A percentile compares a stretch with the other conserved stretches of the same genome.
Conservation (phyloP, 2,888 invertebrate genomes). For the Leuctra nigra region DNA sequence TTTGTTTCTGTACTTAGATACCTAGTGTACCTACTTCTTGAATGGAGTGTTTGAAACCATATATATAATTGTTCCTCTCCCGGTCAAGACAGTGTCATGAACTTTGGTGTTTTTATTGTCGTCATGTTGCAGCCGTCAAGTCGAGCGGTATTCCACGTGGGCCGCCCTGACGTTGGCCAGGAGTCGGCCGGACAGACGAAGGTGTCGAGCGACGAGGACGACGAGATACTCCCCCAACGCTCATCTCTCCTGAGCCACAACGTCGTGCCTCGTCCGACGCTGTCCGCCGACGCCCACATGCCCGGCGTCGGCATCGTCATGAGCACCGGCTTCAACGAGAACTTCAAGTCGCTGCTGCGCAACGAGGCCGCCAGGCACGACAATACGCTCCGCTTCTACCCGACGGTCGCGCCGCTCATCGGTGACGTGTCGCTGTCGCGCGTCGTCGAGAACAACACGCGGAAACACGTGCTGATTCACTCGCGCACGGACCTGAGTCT, state of each 20-base stretch:
- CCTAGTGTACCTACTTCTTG: no score
- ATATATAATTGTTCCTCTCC: no score
- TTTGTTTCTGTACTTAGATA: no score
- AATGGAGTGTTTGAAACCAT: no score
- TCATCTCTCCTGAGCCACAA: conserved; percentile 11
- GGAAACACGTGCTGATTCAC: conserved; percentile 29
- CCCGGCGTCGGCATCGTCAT: conserved; percentile 62
- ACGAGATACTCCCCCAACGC: conserved; percentile 17
- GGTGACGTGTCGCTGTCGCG: conserved; percentile 40
- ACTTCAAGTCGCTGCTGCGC: neutral
- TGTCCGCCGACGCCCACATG: conserved; percentile 47
- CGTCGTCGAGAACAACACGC: conserved; percentile 39
- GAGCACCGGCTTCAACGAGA: conserved; percentile 32
- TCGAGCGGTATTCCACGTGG: neutral
- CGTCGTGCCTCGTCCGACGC: neutral
- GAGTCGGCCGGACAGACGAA: neutral
- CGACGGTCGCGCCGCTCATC: conserved; percentile 35
- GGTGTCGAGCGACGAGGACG: conserved; percentile 26
- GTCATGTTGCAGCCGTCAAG: no score
- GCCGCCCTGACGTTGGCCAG: neutral
- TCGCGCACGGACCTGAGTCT: conserved; percentile 30
- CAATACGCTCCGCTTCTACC: conserved; percentile 8
- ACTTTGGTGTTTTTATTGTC: no score
- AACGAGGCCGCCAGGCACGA: neutral
- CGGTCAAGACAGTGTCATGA: no score